phyloP scores from a whole-genome alignment of 2,113 vertebrate genomes.

The Dascyllus trimaculatus region DNA sequence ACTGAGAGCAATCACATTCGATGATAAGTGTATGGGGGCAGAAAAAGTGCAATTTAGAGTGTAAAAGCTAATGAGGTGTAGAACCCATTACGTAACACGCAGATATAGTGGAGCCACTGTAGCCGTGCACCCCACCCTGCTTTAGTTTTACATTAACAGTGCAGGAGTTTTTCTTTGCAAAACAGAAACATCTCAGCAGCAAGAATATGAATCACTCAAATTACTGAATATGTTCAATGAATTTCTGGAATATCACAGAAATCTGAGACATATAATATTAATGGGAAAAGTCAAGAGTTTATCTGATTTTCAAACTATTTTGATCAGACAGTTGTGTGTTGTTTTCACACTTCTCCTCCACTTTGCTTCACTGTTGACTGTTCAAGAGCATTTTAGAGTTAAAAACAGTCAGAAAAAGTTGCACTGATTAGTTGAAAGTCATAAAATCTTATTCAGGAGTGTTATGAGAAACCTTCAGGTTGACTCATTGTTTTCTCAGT shows the following conservation, averaged over 20 bases:
- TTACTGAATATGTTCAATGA: neutral
- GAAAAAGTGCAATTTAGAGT: constrained; percentile 40
- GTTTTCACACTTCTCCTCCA: neutral
- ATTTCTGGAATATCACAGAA: neutral
- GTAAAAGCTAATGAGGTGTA: constrained; percentile 60
- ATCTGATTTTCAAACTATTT: too few relatives aligned
- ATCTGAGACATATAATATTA: neutral
- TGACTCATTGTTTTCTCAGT: neutral
- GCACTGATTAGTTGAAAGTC: too few relatives aligned
- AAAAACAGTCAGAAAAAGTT: too few relatives aligned
- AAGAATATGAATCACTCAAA: neutral
- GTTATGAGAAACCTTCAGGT: neutral
- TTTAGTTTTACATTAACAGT: constrained; percentile 14
- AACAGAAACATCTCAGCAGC: neutral
- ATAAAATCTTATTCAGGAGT: too few relatives aligned
- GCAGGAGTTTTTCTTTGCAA: constrained; percentile 2
- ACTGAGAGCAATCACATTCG: constrained; percentile 49
- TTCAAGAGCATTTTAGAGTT: neutral
- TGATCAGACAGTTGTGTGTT: neutral
- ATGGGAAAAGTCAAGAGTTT: neutral
- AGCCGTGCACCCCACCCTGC: constrained; percentile 5
- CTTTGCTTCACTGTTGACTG: neutral
- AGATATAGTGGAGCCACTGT: constrained; percentile 36
- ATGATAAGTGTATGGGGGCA: constrained; percentile 15
- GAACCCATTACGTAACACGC: constrained; percentile 42